A percentile compares a stretch with the other conserved stretches of the same genome.
phyloP scores from a whole-genome alignment of 2,113 vertebrate genomes.

The Tenrec ecaudatus region DNA sequence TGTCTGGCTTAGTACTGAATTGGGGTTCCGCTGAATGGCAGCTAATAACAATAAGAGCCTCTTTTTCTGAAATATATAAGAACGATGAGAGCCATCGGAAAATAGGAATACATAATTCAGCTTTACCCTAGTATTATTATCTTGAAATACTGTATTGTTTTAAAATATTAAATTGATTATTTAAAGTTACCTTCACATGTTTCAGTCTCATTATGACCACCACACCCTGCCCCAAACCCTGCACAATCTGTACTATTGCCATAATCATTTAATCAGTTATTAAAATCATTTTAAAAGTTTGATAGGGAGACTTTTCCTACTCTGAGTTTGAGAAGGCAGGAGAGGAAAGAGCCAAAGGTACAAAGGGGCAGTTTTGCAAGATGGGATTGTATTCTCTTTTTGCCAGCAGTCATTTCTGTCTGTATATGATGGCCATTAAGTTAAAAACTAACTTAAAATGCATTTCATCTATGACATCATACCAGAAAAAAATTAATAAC shows the following conservation, averaged over 20 bases:
- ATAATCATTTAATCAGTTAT: neutral
- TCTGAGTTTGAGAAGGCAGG: neutral
- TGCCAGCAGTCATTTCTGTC: neutral
- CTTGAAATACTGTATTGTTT: neutral
- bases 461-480: neutral
- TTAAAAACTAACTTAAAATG: slow-evolving; percentile 5
- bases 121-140: neutral
- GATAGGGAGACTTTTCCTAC: neutral
- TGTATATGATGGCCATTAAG: neutral
- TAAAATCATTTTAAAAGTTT: neutral
- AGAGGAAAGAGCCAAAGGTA: neutral
- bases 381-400: neutral
- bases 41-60: neutral
- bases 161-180: neutral
- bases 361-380: neutral
- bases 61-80: neutral
- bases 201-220: neutral
- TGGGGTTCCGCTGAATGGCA: neutral
- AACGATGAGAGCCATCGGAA: neutral
- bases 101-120: neutral
- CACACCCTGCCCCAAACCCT: neutral
- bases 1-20: neutral
- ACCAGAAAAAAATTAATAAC: slow-evolving; percentile 7
- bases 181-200: neutral
- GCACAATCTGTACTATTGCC: neutral